A percentile compares a stretch with the other conserved stretches of the same genome.
Conservation (phyloP, 2,113 vertebrate species). For the Phaetusa simplex region DNA sequence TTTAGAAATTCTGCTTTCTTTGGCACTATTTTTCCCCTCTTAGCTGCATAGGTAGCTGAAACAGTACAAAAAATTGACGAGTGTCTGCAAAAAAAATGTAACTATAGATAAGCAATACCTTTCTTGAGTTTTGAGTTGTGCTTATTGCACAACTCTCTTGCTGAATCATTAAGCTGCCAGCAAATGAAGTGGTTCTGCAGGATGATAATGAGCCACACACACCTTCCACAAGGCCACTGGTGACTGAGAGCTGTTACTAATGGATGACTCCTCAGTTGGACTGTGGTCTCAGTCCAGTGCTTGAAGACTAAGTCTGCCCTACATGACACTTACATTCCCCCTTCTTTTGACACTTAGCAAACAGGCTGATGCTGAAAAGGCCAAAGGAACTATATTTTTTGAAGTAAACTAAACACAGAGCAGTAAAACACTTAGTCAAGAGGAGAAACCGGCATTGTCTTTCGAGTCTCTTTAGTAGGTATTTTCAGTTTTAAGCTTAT, state of each 20-base stretch:
- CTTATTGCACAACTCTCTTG: background rate
- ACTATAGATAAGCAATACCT: background rate
- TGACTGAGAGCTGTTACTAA: background rate
- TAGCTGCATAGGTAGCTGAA: background rate
- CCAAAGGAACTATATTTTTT: background rate
- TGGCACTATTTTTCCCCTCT: background rate
- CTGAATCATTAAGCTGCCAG: background rate
- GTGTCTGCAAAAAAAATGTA: background rate
- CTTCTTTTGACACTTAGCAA: background rate
- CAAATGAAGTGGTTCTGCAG: constrained; percentile 11
- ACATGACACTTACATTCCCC: background rate
- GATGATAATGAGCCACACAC: background rate
- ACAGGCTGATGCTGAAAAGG: background rate
- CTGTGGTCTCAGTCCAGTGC: background rate
- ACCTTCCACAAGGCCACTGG: background rate
- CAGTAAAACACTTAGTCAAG: background rate
- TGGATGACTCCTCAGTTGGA: background rate
- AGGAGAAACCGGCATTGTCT: background rate
- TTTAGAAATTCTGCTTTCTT: constrained; percentile 47
- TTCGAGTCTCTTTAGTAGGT: background rate
- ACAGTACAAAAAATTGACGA: background rate
- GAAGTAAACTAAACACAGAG: background rate
- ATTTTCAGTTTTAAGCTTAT: constrained; percentile 13
- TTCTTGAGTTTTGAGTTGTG: background rate
- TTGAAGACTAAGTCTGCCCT: background rate